Conservation (phyloP, 2,888 invertebrate species). For the Netelia inedita region DNA sequence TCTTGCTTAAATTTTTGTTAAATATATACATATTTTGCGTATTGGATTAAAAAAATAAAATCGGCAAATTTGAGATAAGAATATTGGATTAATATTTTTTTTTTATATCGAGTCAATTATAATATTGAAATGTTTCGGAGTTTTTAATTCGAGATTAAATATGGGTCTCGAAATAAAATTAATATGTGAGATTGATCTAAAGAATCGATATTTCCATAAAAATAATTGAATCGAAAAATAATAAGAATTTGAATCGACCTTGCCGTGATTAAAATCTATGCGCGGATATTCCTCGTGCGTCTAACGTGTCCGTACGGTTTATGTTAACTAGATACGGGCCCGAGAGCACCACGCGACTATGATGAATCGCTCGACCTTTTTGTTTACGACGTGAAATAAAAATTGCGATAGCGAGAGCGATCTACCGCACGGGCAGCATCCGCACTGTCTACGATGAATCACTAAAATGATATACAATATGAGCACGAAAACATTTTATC, state of each 20-base stretch:
- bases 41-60: background rate
- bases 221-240: background rate
- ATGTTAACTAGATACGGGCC: conserved; percentile 30
- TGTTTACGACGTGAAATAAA: conserved; percentile 47
- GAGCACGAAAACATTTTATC: conserved; percentile 56
- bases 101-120: background rate
- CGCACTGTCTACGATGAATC: conserved; percentile 10
- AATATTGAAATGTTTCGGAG: background rate
- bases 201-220: background rate
- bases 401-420: conserved; percentile 50
- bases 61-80: no score
- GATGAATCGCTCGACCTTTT: conserved; percentile 57
- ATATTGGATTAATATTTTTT: background rate
- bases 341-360: conserved; percentile 21
- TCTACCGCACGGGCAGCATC: conserved; percentile 23
- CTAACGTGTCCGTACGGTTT: conserved; percentile 1
- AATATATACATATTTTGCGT: background rate
- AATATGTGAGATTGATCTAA: no score
- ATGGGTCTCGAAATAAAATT: background rate
- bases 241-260: no score
- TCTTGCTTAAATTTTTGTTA: background rate
- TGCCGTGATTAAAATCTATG: background rate
- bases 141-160: background rate
- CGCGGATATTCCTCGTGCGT: background rate
- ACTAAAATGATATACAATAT: conserved; percentile 26